These are phyloP conservation scores for Margarornis squamiger DNA, from an alignment of 2,797 vertebrate species.

Conservation along the genomic window DNA sequence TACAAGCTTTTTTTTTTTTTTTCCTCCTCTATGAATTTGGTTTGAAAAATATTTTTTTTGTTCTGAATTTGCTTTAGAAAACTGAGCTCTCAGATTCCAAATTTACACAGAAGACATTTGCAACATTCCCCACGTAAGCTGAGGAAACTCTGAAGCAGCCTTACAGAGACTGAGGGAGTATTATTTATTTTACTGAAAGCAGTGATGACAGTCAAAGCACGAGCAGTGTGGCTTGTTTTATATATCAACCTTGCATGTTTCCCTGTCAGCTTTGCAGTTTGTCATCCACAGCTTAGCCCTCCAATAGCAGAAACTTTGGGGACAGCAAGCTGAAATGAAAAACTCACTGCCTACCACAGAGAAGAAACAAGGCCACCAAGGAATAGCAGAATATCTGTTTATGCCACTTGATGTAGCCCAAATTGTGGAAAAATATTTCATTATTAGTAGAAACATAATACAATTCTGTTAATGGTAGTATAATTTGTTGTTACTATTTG, in stretches of 20 bases:
- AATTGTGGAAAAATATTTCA: slow-evolving; percentile 24
- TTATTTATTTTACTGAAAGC: slow-evolving; percentile 41
- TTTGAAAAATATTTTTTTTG: not conserved
- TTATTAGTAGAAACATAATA: not conserved
- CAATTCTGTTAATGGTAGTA: not conserved
- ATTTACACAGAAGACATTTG: not conserved
- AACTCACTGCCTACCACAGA: not conserved
- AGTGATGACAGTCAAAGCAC: not conserved
- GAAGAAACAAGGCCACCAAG: slow-evolving; percentile 7
- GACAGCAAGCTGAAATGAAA: slow-evolving; percentile 35
- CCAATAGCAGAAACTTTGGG: slow-evolving; percentile 36
- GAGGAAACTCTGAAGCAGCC: not conserved
- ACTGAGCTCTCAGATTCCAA: not conserved
- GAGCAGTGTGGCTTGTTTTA: not conserved
- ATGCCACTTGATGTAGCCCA: not conserved
- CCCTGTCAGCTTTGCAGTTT: slow-evolving; percentile 49
- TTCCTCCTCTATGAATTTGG: not conserved
- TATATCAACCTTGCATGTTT: slow-evolving; percentile 30
- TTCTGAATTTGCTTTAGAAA: not conserved
- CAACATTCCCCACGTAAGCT: not conserved
- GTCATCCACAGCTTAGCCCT: slow-evolving; percentile 41
- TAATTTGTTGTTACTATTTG: slow-evolving; percentile 40
- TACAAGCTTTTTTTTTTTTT: not conserved
- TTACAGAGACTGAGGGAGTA: not conserved
- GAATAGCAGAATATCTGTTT: not conserved